These are phyloP conservation scores for Eupsittula cactorum DNA, from an alignment of 2,113 vertebrate species.

Conservation along the genomic window DNA sequence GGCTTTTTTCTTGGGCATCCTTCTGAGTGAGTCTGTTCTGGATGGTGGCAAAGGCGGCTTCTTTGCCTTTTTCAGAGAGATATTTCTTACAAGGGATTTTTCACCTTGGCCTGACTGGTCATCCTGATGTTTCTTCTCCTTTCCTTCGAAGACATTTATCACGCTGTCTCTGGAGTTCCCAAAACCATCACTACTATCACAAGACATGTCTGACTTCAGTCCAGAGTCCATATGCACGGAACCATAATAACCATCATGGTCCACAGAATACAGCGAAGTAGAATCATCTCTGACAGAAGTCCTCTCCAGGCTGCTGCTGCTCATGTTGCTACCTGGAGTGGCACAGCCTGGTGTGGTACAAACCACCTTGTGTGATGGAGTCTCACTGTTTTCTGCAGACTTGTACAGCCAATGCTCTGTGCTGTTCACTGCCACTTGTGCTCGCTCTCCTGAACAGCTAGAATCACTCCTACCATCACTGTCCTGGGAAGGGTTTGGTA, in stretches of 20 bases:
- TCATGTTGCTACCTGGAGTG: slow-evolving; percentile 84
- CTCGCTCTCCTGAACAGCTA: slow-evolving; percentile 76
- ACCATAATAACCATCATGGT: slow-evolving; percentile 85
- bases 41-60: slow-evolving; percentile 92
- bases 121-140: slow-evolving; percentile 74
- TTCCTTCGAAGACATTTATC: slow-evolving; percentile 83
- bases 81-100: slow-evolving; percentile 84
- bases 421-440: slow-evolving; percentile 68
- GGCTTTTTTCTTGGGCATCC: slow-evolving; percentile 80
- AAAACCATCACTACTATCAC: slow-evolving; percentile 73
- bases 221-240: slow-evolving; percentile 82
- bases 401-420: slow-evolving; percentile 83
- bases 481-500: slow-evolving; percentile 58
- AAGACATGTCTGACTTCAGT: slow-evolving; percentile 73
- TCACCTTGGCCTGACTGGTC: slow-evolving; percentile 78
- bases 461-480: slow-evolving; percentile 78
- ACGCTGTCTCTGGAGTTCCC: slow-evolving; percentile 83
- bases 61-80: slow-evolving; percentile 93
- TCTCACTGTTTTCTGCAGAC: slow-evolving; percentile 72
- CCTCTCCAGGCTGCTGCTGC: slow-evolving; percentile 85
- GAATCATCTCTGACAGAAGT: slow-evolving; percentile 81
- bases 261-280: slow-evolving; percentile 85
- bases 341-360: slow-evolving; percentile 80
- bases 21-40: slow-evolving; percentile 92
- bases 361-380: slow-evolving; percentile 67